A percentile compares a stretch with the other conserved stretches of the same genome.
These are phyloP conservation scores for Noctua comes DNA, from an alignment of 2,888 invertebrate genomes.

Conservation along the genomic window DNA sequence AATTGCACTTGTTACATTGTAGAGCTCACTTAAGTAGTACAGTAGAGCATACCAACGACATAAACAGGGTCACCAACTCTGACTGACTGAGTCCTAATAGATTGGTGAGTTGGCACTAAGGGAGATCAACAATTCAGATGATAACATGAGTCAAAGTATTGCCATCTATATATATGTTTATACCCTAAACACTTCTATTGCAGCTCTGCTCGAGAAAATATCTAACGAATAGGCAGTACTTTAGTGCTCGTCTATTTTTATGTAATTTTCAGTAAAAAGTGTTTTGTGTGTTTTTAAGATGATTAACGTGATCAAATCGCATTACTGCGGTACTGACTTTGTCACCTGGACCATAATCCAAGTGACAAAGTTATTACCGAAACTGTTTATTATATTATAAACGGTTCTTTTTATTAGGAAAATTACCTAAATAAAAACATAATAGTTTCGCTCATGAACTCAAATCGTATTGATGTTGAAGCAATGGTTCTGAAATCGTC, in stretches of 20 bases:
- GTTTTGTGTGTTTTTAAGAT: not conserved
- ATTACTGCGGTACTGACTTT: not conserved
- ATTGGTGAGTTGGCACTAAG: not conserved
- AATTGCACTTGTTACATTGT: not conserved
- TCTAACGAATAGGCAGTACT: not conserved
- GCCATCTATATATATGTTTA: too few relatives aligned
- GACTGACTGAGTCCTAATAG: too few relatives aligned
- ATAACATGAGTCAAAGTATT: not conserved
- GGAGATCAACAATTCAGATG: not conserved
- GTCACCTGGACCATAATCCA: not conserved
- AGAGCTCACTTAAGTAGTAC: too few relatives aligned
- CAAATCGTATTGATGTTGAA: constrained; percentile 25
- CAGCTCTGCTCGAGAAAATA: not conserved
- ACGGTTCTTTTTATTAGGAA: not conserved
- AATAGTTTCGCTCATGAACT: not conserved
- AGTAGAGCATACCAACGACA: not conserved
- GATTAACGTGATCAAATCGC: not conserved
- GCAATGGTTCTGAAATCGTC: constrained; percentile 29
- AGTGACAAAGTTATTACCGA: not conserved
- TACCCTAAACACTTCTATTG: not conserved
- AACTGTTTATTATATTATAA: not conserved
- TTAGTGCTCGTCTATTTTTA: not conserved
- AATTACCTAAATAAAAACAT: not conserved
- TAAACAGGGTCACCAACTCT: not conserved
- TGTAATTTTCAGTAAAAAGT: not conserved